Evolutionary conservation across 2,888 invertebrate species (phyloP).

Genomic region (Ganaspis brasiliensis): DNA sequence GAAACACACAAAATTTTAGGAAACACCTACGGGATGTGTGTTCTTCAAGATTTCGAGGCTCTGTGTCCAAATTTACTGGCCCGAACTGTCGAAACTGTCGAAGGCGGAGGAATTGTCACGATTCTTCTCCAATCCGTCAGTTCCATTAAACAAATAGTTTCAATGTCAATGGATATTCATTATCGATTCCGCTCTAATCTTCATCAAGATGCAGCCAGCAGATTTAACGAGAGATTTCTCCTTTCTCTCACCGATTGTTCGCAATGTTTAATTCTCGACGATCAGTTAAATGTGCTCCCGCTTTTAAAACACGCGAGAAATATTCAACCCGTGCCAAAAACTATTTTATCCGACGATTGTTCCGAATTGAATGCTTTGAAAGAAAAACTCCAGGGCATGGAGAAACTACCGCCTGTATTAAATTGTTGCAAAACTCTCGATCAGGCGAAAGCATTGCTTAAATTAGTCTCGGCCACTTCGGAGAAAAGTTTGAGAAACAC

Average conservation of each 20-base stretch:
- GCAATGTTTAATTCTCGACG: slow-evolving; percentile 76
- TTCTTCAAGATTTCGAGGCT: slow-evolving; percentile 98
- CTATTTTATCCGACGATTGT: slow-evolving; percentile 82
- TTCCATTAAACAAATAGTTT: slow-evolving; percentile 96
- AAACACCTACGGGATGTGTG: slow-evolving; percentile 97
- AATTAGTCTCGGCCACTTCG: slow-evolving; percentile 96
- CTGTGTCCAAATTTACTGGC: slow-evolving; percentile 98
- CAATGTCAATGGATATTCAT: slow-evolving; percentile 99
- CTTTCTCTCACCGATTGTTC: slow-evolving; percentile 93
- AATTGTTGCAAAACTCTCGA: slow-evolving; percentile 96
- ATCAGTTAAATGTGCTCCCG: slow-evolving; percentile 88
- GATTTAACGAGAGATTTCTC: slow-evolving; percentile 90
- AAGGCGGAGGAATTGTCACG: slow-evolving; percentile 96
- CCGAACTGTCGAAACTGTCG: slow-evolving; percentile 98
- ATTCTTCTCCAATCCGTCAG: slow-evolving; percentile 92
- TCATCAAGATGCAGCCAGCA: slow-evolving; percentile 83
- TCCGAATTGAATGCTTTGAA: slow-evolving; percentile 86
- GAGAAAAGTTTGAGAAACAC: slow-evolving; percentile 95
- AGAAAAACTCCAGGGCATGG: slow-evolving; percentile 86
- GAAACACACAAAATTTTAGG: slow-evolving; percentile 99
- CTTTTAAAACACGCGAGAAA: slow-evolving; percentile 93
- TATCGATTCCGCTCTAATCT: slow-evolving; percentile 97
- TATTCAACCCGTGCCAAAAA: slow-evolving; percentile 87
- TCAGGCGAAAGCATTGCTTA: slow-evolving; percentile 95
- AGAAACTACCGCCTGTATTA: slow-evolving; percentile 96